Conservation (phyloP, 2,888 invertebrate genomes). For the Atrina japonica region DNA sequence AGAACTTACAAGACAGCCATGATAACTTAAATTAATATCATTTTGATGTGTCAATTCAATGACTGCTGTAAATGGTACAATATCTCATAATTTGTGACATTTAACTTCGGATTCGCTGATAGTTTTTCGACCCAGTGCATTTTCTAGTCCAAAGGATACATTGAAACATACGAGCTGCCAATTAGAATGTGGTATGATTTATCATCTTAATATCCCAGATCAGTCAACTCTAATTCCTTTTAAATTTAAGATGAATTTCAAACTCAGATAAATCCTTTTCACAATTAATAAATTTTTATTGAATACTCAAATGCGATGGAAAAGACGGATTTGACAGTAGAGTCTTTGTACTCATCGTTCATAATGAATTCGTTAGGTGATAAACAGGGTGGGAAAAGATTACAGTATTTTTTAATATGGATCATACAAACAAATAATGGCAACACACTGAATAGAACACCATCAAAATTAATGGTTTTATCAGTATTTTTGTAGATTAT, state of each 20-base stretch:
- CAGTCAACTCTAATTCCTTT: constrained; percentile 39
- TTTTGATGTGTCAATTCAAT: constrained; percentile 23
- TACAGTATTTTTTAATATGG: constrained; percentile 27
- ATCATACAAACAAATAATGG: constrained; percentile 15
- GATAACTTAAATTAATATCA: constrained; percentile 20
- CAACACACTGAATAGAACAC: background rate
- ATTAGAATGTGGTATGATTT: constrained; percentile 29
- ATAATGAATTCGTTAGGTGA: constrained; percentile 33
- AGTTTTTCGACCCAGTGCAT: too few relatives aligned
- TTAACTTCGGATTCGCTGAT: constrained; percentile 2
- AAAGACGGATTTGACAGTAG: constrained; percentile 23
- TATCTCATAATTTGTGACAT: constrained; percentile 18
- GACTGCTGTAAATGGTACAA: constrained; percentile 7
- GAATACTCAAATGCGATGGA: constrained; percentile 20
- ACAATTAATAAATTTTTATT: constrained; percentile 42
- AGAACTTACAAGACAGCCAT: background rate
- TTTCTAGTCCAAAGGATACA: constrained; percentile 7
- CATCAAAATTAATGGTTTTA: too few relatives aligned
- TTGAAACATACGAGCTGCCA: constrained; percentile 9
- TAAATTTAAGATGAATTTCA: constrained; percentile 40
- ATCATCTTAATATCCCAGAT: constrained; percentile 29
- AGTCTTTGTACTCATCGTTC: constrained; percentile 19
- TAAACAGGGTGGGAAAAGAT: constrained; percentile 34
- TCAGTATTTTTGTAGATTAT: too few relatives aligned
- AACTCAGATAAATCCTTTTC: constrained; percentile 37